Evolutionary conservation across 2,888 invertebrate species (phyloP).

Genomic region (Luffia ferchaultella): DNA sequence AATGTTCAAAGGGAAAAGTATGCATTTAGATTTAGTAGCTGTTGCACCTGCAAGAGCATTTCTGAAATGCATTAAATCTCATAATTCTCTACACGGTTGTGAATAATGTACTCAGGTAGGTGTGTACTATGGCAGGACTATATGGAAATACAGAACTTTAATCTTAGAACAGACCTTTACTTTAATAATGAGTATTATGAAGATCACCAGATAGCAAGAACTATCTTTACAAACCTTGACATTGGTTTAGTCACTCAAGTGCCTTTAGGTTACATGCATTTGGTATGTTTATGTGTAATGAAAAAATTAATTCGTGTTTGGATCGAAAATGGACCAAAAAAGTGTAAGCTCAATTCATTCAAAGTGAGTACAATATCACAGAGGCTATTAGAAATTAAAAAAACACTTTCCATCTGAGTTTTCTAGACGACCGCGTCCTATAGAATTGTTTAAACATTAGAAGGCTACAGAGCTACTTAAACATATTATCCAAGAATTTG

Average conservation of each 20-base stretch:
- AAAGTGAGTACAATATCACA: too few species aligned
- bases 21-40: too few species aligned
- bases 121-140: conserved; percentile 3
- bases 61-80: conserved; percentile 11
- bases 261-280: conserved; percentile 10
- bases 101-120: conserved; percentile 11
- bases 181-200: conserved; percentile 10
- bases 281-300: conserved; percentile 5
- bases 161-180: conserved; percentile 9
- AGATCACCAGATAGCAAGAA: conserved; percentile 11
- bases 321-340: conserved; percentile 8
- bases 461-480: too few species aligned
- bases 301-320: conserved; percentile 6
- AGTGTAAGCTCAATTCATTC: conserved; percentile 7
- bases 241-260: conserved; percentile 11
- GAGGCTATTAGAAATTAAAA: too few species aligned
- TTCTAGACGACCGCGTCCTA: too few species aligned
- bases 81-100: conserved; percentile 11
- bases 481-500: too few species aligned
- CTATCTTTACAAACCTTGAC: conserved; percentile 11
- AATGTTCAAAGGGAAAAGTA: too few species aligned
- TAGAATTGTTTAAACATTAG: too few species aligned
- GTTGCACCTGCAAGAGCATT: conserved; percentile 9
- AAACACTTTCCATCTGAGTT: too few species aligned
- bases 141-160: conserved; percentile 3